Evolutionary conservation across 2,888 invertebrate genomes (phyloP).

Genomic region (Nycteola revayana): DNA sequence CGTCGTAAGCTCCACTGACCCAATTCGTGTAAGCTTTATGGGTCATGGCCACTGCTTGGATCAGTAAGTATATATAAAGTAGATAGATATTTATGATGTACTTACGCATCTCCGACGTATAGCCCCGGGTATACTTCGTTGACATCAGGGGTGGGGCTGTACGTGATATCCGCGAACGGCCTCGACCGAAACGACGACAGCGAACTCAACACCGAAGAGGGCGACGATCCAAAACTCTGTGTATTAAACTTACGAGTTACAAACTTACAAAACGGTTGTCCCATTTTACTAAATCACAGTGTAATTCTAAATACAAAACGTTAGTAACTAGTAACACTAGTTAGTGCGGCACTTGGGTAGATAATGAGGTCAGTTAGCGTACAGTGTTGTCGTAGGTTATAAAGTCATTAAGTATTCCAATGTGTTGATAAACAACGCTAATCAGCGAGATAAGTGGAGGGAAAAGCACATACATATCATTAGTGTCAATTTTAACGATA

Average conservation of each 20-base stretch:
- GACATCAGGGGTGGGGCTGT: conserved; percentile 83
- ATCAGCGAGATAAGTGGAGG: conserved; percentile 25
- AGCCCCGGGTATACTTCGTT: conserved; percentile 89
- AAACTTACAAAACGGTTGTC: conserved; percentile 48
- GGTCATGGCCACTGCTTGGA: too few relatives aligned
- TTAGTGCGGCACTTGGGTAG: neutral
- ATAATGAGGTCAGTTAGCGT: neutral
- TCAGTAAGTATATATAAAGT: too few relatives aligned
- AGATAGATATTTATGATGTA: conserved; percentile 21
- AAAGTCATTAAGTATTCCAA: neutral
- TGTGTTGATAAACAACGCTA: too few relatives aligned
- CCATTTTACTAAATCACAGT: conserved; percentile 37
- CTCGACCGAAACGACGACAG: conserved; percentile 61
- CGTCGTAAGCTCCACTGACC: too few relatives aligned
- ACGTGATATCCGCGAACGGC: conserved; percentile 56
- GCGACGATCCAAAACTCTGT: conserved; percentile 67
- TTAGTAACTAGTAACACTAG: conserved; percentile 14
- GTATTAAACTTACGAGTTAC: conserved; percentile 41
- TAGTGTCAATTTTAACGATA: too few relatives aligned
- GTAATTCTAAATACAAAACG: conserved; percentile 22
- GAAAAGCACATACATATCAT: conserved; percentile 20
- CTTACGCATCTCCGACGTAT: conserved; percentile 89
- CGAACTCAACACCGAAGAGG: conserved; percentile 64
- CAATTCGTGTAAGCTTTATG: too few relatives aligned
- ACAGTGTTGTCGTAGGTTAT: conserved; percentile 6